Conservation (phyloP, 1,140 invertebrate species). For the Colletes gigas region DNA sequence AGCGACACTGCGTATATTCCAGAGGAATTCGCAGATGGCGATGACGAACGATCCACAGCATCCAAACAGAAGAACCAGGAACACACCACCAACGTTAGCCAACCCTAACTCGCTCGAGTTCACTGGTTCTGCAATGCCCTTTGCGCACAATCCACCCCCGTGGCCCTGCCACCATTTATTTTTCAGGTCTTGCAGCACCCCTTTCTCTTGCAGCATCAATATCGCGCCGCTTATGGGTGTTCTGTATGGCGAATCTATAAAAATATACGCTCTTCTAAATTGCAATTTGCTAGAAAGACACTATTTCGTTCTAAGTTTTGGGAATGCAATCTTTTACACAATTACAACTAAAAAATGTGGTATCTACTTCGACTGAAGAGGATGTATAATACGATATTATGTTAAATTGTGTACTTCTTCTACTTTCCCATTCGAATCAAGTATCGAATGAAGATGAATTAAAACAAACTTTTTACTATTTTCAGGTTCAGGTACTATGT, state of each 20-base stretch:
- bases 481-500: too few relatives aligned
- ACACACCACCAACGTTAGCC: constrained; percentile 94
- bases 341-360: too few relatives aligned
- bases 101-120: constrained; percentile 84
- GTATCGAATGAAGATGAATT: too few relatives aligned
- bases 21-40: constrained; percentile 89
- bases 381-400: too few relatives aligned
- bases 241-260: constrained; percentile 86
- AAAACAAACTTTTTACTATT: too few relatives aligned
- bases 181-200: constrained; percentile 89
- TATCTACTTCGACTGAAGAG: too few relatives aligned
- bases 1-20: constrained; percentile 90
- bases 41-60: constrained; percentile 85
- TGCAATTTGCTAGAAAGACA: too few relatives aligned
- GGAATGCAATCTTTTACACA: too few relatives aligned
- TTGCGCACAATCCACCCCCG: constrained; percentile 71
- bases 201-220: constrained; percentile 90
- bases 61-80: constrained; percentile 90
- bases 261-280: not conserved
- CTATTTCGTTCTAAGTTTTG: too few relatives aligned
- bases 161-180: constrained; percentile 92
- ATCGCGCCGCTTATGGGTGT: constrained; percentile 88
- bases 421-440: too few relatives aligned
- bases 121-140: constrained; percentile 25
- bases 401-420: too few relatives aligned